A percentile compares a stretch with the other conserved stretches of the same genome.
phyloP scores from a whole-genome alignment of 2,797 vertebrate species.

The Morus bassanus region DNA sequence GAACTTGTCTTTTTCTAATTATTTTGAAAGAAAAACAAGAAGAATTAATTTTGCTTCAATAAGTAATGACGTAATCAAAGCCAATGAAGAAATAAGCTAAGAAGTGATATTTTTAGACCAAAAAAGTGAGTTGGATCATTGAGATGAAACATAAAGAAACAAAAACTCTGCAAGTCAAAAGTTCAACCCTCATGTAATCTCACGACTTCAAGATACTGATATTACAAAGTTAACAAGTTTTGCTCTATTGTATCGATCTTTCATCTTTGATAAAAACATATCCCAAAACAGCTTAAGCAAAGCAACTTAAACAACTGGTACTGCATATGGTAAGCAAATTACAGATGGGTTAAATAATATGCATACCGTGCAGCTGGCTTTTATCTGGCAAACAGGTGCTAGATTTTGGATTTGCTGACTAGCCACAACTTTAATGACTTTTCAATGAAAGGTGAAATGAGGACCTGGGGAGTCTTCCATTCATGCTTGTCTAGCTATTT shows the following conservation, averaged over 20 bases:
- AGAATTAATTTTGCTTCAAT: background rate
- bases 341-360: slow-evolving; percentile 34
- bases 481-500: slow-evolving; percentile 42
- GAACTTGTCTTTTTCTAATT: background rate
- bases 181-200: background rate
- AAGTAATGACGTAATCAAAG: background rate
- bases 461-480: slow-evolving; percentile 23
- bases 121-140: background rate
- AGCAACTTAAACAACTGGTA: background rate
- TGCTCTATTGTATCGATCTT: background rate
- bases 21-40: background rate
- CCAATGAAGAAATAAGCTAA: background rate
- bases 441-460: slow-evolving; percentile 27
- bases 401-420: slow-evolving; percentile 58
- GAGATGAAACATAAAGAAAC: background rate
- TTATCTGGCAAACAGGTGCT: slow-evolving; percentile 57
- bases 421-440: slow-evolving; percentile 50
- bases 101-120: background rate
- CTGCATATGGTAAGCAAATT: slow-evolving; percentile 9
- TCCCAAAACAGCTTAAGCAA: background rate
- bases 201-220: background rate
- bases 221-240: background rate
- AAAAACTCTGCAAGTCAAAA: background rate
- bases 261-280: background rate
- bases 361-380: slow-evolving; percentile 17